Evolutionary conservation across 2,888 invertebrate genomes (phyloP).

Genomic region (Perizoma flavofasciatum): DNA sequence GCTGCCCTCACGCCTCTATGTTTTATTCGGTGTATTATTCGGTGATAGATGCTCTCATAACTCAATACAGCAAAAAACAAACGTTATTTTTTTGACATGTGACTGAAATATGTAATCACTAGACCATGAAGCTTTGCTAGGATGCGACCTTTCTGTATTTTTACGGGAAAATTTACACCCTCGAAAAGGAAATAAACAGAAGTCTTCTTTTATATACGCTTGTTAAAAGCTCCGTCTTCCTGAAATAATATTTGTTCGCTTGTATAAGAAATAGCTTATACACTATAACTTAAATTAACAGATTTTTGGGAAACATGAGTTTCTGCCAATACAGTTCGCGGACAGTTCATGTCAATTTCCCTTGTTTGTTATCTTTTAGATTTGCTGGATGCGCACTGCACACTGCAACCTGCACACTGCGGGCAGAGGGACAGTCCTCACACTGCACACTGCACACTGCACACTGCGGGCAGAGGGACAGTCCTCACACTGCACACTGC

Average conservation of each 20-base stretch:
- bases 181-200: slow-evolving; percentile 14
- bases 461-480: too few species aligned
- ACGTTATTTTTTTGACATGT: slow-evolving; percentile 15
- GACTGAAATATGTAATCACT: slow-evolving; percentile 4
- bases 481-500: too few species aligned
- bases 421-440: too few species aligned
- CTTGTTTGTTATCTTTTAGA: too few species aligned
- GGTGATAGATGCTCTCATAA: slow-evolving; percentile 24
- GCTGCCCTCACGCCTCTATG: neutral
- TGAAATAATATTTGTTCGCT: neutral
- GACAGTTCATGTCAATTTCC: slow-evolving; percentile 11
- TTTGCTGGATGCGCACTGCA: too few species aligned
- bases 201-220: neutral
- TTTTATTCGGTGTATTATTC: slow-evolving; percentile 1
- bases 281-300: neutral
- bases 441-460: too few species aligned
- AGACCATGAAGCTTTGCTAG: slow-evolving; percentile 14
- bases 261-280: neutral
- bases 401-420: too few species aligned
- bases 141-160: slow-evolving; percentile 17
- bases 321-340: slow-evolving; percentile 2
- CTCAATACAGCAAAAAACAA: slow-evolving; percentile 26
- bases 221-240: neutral
- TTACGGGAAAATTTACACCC: neutral
- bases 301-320: neutral